These are phyloP conservation scores for Enoplosus armatus DNA, from an alignment of 2,797 vertebrate genomes.

Conservation along the genomic window DNA sequence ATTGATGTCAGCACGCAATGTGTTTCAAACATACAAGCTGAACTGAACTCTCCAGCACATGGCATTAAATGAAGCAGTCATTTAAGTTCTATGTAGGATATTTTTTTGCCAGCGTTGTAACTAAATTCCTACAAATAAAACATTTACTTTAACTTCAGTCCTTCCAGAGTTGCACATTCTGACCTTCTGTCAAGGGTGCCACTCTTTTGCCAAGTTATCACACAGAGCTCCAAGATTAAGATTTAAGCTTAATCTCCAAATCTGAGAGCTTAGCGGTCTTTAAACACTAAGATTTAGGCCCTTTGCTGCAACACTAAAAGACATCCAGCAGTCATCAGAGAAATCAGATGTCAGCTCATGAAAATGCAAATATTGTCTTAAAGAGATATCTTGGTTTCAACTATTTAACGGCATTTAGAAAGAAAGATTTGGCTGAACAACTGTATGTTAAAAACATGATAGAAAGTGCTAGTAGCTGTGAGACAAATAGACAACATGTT, in stretches of 20 bases:
- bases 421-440: background rate
- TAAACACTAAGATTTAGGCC: constrained; percentile 27
- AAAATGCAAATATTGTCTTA: background rate
- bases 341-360: constrained; percentile 3
- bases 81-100: background rate
- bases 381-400: background rate
- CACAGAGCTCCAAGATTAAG: constrained; percentile 21
- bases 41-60: background rate
- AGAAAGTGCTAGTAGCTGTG: background rate
- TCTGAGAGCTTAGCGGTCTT: constrained; percentile 29
- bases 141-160: constrained; percentile 3
- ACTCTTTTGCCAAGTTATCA: constrained; percentile 9
- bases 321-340: background rate
- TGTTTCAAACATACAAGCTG: background rate
- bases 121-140: no score
- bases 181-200: background rate
- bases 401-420: background rate
- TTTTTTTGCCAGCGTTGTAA: background rate
- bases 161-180: background rate
- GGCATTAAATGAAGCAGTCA: background rate
- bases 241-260: constrained; percentile 28
- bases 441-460: background rate
- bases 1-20: background rate
- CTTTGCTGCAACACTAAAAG: constrained; percentile 6
- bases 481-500: background rate